Evolutionary conservation across 2,113 vertebrate genomes (phyloP).

Genomic region (Mixornis gularis): DNA sequence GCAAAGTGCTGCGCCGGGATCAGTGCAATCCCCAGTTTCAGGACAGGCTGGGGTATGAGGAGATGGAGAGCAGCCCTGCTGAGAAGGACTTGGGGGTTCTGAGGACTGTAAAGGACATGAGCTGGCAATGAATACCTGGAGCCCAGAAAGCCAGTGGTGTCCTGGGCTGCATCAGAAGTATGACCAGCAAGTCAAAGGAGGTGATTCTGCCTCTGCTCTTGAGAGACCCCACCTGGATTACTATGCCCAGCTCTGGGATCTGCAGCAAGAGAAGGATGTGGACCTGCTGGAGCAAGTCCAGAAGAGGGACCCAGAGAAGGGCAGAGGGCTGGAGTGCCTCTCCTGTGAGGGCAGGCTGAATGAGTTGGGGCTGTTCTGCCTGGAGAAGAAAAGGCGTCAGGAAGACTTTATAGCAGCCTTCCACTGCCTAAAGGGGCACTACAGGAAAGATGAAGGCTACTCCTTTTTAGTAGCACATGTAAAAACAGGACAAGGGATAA

Average conservation of each 20-base stretch:
- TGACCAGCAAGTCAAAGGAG: neutral
- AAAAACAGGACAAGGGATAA: neutral
- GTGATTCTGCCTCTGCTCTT: neutral
- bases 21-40: rapidly evolving
- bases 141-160: neutral
- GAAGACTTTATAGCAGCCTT: neutral
- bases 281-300: neutral
- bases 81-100: neutral
- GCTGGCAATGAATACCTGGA: neutral
- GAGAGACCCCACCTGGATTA: neutral
- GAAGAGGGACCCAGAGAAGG: neutral
- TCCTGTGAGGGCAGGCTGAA: neutral
- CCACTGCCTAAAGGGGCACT: neutral
- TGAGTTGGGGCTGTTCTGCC: neutral
- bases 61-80: neutral
- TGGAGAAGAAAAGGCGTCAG: neutral
- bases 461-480: neutral
- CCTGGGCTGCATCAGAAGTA: neutral
- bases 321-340: neutral
- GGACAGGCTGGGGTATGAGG: neutral
- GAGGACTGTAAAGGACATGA: neutral
- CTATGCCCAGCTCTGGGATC: neutral
- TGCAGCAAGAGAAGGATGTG: neutral
- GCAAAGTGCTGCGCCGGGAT: neutral
- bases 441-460: neutral